phyloP scores from a whole-genome alignment of 92 coral and sea anemone species.

The Epizoanthus illoricatus region DNA sequence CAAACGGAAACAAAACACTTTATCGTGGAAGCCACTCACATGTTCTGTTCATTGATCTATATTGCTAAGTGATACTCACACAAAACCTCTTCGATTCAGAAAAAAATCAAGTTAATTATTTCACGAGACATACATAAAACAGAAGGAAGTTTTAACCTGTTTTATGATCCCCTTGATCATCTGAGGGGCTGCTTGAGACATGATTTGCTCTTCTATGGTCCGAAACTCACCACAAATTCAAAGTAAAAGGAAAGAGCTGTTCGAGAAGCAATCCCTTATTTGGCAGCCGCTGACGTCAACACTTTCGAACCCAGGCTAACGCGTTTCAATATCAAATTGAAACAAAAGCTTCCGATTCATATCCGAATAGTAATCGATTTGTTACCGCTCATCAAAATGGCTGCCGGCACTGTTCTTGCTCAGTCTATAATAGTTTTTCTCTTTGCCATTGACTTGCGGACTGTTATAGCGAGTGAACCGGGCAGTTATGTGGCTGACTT shows the following conservation, averaged over 20 bases:
- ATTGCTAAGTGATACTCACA: not conserved
- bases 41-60: not conserved
- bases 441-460: not conserved
- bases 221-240: conserved; percentile 67
- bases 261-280: conserved; percentile 59
- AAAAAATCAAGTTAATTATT: not conserved
- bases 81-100: not conserved
- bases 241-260: conserved; percentile 71
- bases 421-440: conserved; percentile 6
- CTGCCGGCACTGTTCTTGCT: too few species aligned
- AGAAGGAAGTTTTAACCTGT: conserved; percentile 61
- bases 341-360: too few species aligned
- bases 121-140: not conserved
- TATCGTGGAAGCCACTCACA: conserved; percentile 32
- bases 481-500: conserved; percentile 52
- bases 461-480: conserved; percentile 32
- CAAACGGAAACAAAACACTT: conserved; percentile 33
- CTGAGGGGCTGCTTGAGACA: conserved; percentile 88
- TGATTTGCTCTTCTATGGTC: conserved; percentile 45
- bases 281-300: conserved; percentile 72
- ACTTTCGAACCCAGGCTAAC: conserved; percentile 46
- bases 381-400: too few species aligned
- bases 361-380: too few species aligned
- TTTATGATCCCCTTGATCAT: conserved; percentile 97
- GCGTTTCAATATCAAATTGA: not conserved